These are phyloP conservation scores for Pyrochroa serraticornis DNA, from an alignment of 2,888 invertebrate genomes.

Conservation along the genomic window DNA sequence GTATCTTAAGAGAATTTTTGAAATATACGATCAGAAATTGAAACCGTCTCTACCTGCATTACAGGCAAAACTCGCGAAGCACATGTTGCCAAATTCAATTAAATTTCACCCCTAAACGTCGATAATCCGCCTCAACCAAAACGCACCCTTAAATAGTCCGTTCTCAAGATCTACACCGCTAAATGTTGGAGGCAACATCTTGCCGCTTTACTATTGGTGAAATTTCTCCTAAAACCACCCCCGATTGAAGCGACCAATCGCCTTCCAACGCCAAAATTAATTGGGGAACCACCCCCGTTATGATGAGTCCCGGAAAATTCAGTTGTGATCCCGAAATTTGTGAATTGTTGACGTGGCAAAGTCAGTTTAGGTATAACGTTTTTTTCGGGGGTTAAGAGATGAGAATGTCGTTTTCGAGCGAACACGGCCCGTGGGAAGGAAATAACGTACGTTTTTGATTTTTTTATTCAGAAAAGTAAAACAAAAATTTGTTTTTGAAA, in stretches of 20 bases:
- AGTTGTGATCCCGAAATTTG: not conserved
- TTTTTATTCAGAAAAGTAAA: too few species aligned
- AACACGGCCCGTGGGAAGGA: conserved; percentile 55
- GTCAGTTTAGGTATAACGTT: not conserved
- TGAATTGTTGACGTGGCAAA: too few species aligned
- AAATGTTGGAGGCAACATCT: conserved; percentile 4
- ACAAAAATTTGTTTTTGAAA: conserved; percentile 5
- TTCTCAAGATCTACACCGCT: not conserved
- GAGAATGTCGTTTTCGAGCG: conserved; percentile 57
- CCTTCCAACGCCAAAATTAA: too few species aligned
- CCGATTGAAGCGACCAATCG: conserved; percentile 9
- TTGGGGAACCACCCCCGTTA: not conserved
- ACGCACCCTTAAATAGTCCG: not conserved
- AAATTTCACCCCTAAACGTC: conserved; percentile 13
- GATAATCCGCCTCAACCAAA: conserved; percentile 2
- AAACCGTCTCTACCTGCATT: too few species aligned
- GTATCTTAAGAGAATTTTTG: too few species aligned
- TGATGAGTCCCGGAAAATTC: conserved; percentile 1
- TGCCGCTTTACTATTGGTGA: conserved; percentile 13
- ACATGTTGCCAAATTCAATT: too few species aligned
- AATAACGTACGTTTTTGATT: conserved; percentile 49
- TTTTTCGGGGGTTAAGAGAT: conserved; percentile 35
- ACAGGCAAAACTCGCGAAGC: too few species aligned
- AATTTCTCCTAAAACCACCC: conserved; percentile 8
- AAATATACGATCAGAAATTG: too few species aligned